Evolutionary conservation across 2,888 invertebrate species (phyloP).

Genomic region (Strigamia maritima): DNA sequence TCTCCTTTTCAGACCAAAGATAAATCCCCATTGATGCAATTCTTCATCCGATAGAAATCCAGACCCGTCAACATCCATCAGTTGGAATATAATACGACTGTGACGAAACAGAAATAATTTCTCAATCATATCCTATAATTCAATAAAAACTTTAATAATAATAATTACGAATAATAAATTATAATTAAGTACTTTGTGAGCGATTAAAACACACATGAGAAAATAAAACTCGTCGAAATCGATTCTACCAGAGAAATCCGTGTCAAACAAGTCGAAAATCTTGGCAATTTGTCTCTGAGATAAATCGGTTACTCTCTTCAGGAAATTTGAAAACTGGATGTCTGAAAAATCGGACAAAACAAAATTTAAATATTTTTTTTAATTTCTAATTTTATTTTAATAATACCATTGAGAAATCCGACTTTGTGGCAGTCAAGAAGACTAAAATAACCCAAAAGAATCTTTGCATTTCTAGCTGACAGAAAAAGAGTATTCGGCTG

Average conservation of each 20-base stretch:
- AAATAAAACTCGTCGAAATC: constrained; percentile 51
- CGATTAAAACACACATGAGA: constrained; percentile 48
- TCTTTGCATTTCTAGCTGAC: constrained; percentile 44
- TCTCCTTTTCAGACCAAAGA: constrained; percentile 47
- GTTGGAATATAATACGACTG: constrained; percentile 48
- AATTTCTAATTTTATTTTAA: not conserved
- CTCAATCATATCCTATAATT: constrained; percentile 47
- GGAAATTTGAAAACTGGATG: constrained; percentile 46
- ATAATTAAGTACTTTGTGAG: constrained; percentile 46
- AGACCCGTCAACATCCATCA: constrained; percentile 49
- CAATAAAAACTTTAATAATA: no score
- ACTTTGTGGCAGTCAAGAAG: constrained; percentile 46
- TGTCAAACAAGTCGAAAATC: constrained; percentile 49
- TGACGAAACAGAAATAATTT: constrained; percentile 50
- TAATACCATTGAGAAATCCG: constrained; percentile 46
- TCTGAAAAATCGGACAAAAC: constrained; percentile 43
- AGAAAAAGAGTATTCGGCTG: constrained; percentile 47
- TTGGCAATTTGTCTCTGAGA: constrained; percentile 44
- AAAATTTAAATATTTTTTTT: not conserved
- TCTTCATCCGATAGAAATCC: constrained; percentile 47
- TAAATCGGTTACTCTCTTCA: constrained; percentile 46
- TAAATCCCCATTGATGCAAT: constrained; percentile 48
- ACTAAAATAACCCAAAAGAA: constrained; percentile 47
- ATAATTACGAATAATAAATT: constrained; percentile 25
- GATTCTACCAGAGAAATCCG: constrained; percentile 49